Percentiles rank a stretch among this genome's conserved stretches.
phyloP scores from a whole-genome alignment of 2,888 invertebrate genomes.

The Pachydiplax longipennis region DNA sequence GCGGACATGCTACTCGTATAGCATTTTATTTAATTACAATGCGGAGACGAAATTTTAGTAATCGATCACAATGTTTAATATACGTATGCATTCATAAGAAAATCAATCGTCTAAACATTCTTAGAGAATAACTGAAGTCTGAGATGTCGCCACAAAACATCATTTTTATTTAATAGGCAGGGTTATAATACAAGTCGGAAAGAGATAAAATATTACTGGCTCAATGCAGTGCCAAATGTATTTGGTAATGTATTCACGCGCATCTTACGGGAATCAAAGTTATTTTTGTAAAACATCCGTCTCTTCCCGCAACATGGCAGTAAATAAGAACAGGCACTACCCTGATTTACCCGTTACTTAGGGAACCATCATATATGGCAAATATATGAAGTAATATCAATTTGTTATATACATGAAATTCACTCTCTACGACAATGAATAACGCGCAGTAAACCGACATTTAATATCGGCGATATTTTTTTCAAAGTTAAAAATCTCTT shows the following conservation, averaged over 20 bases:
- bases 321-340: constrained; percentile 34
- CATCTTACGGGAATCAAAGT: constrained; percentile 17
- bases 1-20: constrained; percentile 19
- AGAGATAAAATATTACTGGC: constrained; percentile 32
- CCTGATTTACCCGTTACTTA: constrained; percentile 43
- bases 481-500: constrained; percentile 30
- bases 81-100: constrained; percentile 1
- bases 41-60: neutral
- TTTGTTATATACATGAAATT: constrained; percentile 43
- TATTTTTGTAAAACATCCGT: neutral
- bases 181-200: constrained; percentile 35
- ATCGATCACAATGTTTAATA: constrained; percentile 14
- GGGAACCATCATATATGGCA: constrained; percentile 40
- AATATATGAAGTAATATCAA: constrained; percentile 40
- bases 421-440: constrained; percentile 35
- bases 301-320: constrained; percentile 31
- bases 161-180: constrained; percentile 2
- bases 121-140: constrained; percentile 19
- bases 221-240: constrained; percentile 4
- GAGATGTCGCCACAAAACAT: constrained; percentile 28
- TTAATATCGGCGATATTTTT: constrained; percentile 27
- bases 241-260: neutral
- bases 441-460: constrained; percentile 39
- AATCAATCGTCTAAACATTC: constrained; percentile 2
- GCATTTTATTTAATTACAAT: constrained; percentile 16